phyloP scores from a whole-genome alignment of 2,113 vertebrate species.

The Bubalus kerabau region DNA sequence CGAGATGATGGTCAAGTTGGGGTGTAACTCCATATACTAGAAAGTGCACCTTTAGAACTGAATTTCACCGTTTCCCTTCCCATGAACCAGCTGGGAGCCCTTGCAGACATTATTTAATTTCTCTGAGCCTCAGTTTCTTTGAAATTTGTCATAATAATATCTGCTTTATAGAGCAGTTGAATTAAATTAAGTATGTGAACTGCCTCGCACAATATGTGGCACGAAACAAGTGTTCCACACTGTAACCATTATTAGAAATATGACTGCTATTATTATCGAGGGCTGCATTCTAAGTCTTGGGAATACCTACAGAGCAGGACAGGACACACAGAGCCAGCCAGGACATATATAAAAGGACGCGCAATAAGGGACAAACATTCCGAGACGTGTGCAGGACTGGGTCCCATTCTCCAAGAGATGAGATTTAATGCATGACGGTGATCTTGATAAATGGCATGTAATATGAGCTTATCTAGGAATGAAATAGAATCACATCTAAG shows the following conservation, averaged over 20 bases:
- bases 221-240: neutral
- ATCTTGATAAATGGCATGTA: constrained; percentile 30
- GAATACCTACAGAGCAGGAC: neutral
- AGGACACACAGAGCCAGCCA: neutral
- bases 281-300: neutral
- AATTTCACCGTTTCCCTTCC: neutral
- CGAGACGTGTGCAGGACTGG: neutral
- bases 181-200: constrained; percentile 34
- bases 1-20: neutral
- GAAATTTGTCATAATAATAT: neutral
- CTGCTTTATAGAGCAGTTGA: constrained; percentile 24
- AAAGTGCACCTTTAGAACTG: neutral
- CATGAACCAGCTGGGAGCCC: neutral
- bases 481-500: neutral
- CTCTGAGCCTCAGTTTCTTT: constrained; percentile 33
- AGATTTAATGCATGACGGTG: constrained; percentile 31
- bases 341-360: neutral
- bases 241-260: neutral
- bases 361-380: neutral
- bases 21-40: neutral
- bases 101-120: neutral
- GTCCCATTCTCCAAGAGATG: neutral
- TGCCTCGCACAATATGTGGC: neutral
- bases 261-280: neutral
- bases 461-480: constrained; percentile 10